Evolutionary conservation across 2,888 invertebrate species (phyloP).

Genomic region (Coleophora flavipennella): DNA sequence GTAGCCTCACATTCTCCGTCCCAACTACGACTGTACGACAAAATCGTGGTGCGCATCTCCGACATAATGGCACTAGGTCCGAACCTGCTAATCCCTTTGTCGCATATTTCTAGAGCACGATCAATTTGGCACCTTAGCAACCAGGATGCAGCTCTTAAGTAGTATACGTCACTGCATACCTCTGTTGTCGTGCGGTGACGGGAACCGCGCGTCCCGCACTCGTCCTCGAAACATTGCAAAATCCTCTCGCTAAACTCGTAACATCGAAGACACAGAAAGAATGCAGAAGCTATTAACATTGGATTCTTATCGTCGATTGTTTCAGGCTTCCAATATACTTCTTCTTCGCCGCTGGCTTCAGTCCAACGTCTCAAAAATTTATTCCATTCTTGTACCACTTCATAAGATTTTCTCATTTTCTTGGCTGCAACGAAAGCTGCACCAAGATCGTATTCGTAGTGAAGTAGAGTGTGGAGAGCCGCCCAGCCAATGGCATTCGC

Average conservation of each 20-base stretch:
- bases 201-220: slow-evolving; percentile 40
- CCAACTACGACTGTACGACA: slow-evolving; percentile 39
- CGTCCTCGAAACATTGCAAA: slow-evolving; percentile 38
- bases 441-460: slow-evolving; percentile 29
- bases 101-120: slow-evolving; percentile 32
- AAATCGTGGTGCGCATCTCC: slow-evolving; percentile 47
- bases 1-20: slow-evolving; percentile 41
- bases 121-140: slow-evolving; percentile 33
- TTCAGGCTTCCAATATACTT: slow-evolving; percentile 47
- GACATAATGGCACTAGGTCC: slow-evolving; percentile 47
- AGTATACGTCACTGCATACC: slow-evolving; percentile 34
- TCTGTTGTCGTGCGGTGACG: slow-evolving; percentile 16
- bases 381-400: slow-evolving; percentile 44
- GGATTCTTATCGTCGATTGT: slow-evolving; percentile 34
- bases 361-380: slow-evolving; percentile 42
- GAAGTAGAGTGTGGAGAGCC: slow-evolving; percentile 48
- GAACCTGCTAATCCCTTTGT: slow-evolving; percentile 32
- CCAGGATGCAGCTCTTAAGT: slow-evolving; percentile 43
- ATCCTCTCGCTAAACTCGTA: slow-evolving; percentile 43
- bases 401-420: slow-evolving; percentile 53
- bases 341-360: slow-evolving; percentile 53
- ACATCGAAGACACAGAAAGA: slow-evolving; percentile 56
- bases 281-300: slow-evolving; percentile 51
- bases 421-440: slow-evolving; percentile 49
- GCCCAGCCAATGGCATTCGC: slow-evolving; percentile 59